phyloP scores from a whole-genome alignment of 2,113 vertebrate species.

The Podilymbus podiceps region DNA sequence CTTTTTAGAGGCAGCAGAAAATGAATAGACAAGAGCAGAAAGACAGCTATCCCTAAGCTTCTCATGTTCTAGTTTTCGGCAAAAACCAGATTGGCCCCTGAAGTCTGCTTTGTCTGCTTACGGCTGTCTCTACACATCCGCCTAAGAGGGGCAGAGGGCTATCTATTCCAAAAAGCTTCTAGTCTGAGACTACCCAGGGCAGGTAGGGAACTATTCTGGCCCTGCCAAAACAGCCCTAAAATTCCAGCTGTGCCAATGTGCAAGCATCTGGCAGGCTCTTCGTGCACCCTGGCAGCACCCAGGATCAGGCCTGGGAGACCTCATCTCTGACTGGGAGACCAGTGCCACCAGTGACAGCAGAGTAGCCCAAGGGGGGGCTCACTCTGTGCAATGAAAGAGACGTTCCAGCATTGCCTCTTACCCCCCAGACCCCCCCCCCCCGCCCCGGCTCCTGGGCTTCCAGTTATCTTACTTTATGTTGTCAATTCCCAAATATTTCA shows the following conservation, averaged over 20 bases:
- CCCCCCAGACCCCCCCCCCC: rapidly evolving
- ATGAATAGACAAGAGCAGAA: not conserved
- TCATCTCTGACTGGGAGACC: not conserved
- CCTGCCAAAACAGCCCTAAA: not conserved
- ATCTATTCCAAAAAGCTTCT: not conserved
- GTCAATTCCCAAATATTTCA: not conserved
- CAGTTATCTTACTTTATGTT: not conserved
- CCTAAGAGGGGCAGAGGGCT: not conserved
- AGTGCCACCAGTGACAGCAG: not conserved
- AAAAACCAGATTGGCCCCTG: not conserved
- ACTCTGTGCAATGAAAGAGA: not conserved
- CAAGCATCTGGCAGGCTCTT: not conserved
- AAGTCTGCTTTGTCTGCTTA: not conserved
- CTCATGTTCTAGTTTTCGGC: not conserved
- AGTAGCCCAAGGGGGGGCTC: not conserved
- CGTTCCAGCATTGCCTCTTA: not conserved
- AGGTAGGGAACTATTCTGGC: not conserved
- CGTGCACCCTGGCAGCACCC: not conserved
- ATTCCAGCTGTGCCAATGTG: not conserved
- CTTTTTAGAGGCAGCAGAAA: not conserved
- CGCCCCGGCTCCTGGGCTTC: not conserved
- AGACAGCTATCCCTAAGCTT: not conserved
- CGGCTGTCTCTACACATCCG: not conserved
- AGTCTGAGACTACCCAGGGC: not conserved
- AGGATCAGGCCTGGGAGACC: not conserved